These are phyloP conservation scores for Styela clava DNA, from an alignment of 23 tunicate genomes.

Conservation along the genomic window DNA sequence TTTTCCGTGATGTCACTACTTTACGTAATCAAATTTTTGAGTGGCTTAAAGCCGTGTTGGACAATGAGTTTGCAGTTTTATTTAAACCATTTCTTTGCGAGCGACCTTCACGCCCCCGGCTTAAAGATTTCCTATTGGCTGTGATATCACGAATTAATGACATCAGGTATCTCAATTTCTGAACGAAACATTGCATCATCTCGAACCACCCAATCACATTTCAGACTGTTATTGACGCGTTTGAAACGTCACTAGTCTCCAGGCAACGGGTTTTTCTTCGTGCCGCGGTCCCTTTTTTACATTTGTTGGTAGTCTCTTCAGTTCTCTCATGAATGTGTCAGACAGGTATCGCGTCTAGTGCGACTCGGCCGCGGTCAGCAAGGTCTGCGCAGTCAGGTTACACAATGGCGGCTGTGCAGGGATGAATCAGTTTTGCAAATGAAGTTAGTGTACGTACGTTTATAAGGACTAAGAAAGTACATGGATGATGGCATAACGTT, in stretches of 20 bases:
- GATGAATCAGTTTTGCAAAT: too few relatives aligned
- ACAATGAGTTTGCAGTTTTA: not conserved
- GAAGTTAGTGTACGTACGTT: too few relatives aligned
- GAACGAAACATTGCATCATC: constrained; percentile 18
- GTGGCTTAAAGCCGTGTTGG: too few relatives aligned
- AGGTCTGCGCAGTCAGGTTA: too few relatives aligned
- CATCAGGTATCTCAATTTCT: not conserved
- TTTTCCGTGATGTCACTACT: not conserved
- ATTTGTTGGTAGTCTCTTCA: too few relatives aligned
- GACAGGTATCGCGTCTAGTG: too few relatives aligned
- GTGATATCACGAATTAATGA: constrained; percentile 3
- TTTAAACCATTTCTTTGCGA: not conserved
- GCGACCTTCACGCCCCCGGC: not conserved
- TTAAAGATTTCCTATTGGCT: not conserved
- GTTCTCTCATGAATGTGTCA: too few relatives aligned
- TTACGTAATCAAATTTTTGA: not conserved
- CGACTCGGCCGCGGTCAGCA: too few relatives aligned
- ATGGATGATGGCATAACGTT: too few relatives aligned
- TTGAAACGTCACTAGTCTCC: not conserved
- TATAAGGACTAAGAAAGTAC: too few relatives aligned
- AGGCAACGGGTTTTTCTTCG: not conserved
- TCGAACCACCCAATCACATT: not conserved
- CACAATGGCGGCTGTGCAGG: too few relatives aligned
- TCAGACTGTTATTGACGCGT: not conserved
- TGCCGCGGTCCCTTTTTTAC: too few relatives aligned